Percentiles rank a stretch among this genome's conserved stretches.
Evolutionary conservation across 2,113 vertebrate genomes (phyloP).

Genomic region (Menura novaehollandiae): DNA sequence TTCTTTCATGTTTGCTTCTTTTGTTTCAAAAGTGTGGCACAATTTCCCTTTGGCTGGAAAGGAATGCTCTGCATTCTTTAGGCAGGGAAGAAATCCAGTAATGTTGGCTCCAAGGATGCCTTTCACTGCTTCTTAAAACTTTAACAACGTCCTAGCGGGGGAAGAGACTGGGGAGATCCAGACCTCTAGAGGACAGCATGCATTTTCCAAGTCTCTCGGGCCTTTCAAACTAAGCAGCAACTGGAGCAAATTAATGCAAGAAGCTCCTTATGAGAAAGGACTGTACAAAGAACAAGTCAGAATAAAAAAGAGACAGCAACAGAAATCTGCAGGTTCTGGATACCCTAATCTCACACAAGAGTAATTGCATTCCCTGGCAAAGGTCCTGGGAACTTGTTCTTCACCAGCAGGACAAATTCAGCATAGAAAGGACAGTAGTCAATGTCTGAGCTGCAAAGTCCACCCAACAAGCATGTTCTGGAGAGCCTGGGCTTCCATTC

Average conservation of each 20-base stretch:
- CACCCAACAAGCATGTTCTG: neutral
- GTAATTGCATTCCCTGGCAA: neutral
- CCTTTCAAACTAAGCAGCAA: neutral
- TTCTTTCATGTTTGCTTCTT: neutral
- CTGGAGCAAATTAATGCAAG: constrained; percentile 6
- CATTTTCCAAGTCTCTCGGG: neutral
- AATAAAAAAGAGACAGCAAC: neutral
- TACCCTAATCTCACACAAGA: neutral
- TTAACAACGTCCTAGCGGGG: neutral
- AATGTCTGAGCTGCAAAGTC: neutral
- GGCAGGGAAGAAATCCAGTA: constrained; percentile 29
- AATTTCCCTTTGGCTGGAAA: neutral
- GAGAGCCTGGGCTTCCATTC: neutral
- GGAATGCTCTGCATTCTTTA: neutral
- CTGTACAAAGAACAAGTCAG: neutral
- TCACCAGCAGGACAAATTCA: neutral
- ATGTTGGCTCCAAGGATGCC: neutral
- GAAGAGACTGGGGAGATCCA: neutral
- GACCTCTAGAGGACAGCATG: neutral
- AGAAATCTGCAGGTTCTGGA: neutral
- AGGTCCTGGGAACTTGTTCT: neutral
- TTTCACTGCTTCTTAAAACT: constrained; percentile 37
- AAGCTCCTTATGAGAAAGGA: neutral
- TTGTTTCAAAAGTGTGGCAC: constrained; percentile 9
- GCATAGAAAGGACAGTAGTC: neutral